Evolutionary conservation across 2,113 vertebrate genomes (phyloP).

Genomic region (Saccopteryx leptura): DNA sequence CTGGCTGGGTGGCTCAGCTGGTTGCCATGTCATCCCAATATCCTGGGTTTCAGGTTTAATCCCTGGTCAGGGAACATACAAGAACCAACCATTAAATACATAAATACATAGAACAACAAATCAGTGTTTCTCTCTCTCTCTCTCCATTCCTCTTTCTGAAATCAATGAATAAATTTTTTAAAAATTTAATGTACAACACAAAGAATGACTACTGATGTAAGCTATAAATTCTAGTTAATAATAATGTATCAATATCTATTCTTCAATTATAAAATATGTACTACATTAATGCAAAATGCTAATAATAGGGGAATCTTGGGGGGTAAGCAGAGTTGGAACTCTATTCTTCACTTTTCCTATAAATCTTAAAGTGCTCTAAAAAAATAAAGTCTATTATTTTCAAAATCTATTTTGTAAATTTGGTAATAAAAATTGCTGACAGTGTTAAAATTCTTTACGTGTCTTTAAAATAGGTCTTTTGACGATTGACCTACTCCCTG

Average conservation of each 20-base stretch:
- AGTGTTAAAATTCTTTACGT: neutral
- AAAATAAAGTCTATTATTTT: neutral
- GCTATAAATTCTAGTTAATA: neutral
- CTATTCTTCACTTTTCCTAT: neutral
- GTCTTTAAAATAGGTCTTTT: neutral
- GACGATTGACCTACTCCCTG: neutral
- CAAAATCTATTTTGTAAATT: conserved; percentile 1
- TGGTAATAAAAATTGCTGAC: neutral
- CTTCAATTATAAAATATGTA: neutral
- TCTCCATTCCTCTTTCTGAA: too few relatives aligned
- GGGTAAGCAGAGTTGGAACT: neutral
- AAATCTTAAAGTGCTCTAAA: neutral
- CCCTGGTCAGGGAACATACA: too few relatives aligned
- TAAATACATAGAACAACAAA: too few relatives aligned
- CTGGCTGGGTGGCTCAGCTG: too few relatives aligned
- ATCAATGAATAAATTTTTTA: too few relatives aligned
- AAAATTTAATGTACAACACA: neutral
- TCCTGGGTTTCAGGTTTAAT: too few relatives aligned
- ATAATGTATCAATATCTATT: neutral
- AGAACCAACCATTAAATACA: too few relatives aligned
- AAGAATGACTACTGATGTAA: neutral
- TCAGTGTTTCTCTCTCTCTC: too few relatives aligned
- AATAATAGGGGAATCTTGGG: neutral
- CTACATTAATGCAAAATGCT: neutral
- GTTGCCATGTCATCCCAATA: too few relatives aligned